Base-by-base conservation (phyloP, 2,797 vertebrate genomes). In the Macrochelys suwanniensis region DNA sequence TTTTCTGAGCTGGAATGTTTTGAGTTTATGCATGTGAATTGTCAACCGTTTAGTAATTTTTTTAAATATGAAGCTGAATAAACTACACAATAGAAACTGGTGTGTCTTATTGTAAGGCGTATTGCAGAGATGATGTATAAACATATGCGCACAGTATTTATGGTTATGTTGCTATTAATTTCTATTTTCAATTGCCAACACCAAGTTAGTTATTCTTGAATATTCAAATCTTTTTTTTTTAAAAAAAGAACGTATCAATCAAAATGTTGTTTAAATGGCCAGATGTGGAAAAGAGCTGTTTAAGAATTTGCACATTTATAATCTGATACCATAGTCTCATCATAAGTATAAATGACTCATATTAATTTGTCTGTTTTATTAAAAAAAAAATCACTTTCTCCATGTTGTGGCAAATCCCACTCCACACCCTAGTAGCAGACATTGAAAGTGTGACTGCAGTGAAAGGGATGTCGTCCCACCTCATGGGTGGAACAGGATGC, bases 51-150 rank as follows among this genome's bases (percentile, higher is more conserved):
- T 90, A 68, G 77, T 86, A 93, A 57, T 87, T 88, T 96, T 96
- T 97, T 96, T 92, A 95, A 91, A 93, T 94, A 96, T 85, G 85
- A 93, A 96, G 90, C 85, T 82, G 86, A 98, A 96, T 96, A 97
- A 95, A 97, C 31, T 37, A 53, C 97, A 91, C 95, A 82, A 85
- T 91, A 80, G 92, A 96, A 96, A 96, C 23, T 85, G 74, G 83
- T 93, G 71, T 87, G 37, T 77, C 37, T 95, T 88, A 0, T 5
- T 45, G 92, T 74, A 23, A 71, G 19, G 68, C 9, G 19, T 42
- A 93, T 85, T 85, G 0, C 33, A 50, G 6, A 1, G 82, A 68
- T n/a, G 68, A 49, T 57, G 77, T 15, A 31, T 23, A 76, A 85
- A 94, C 82, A 80, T 85, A 93, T 51, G 47, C 76, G 59, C 26